Percentiles rank a stretch among this genome's conserved stretches.
Conservation (phyloP, 2,113 vertebrate genomes). For the Rhynchomys soricoides region DNA sequence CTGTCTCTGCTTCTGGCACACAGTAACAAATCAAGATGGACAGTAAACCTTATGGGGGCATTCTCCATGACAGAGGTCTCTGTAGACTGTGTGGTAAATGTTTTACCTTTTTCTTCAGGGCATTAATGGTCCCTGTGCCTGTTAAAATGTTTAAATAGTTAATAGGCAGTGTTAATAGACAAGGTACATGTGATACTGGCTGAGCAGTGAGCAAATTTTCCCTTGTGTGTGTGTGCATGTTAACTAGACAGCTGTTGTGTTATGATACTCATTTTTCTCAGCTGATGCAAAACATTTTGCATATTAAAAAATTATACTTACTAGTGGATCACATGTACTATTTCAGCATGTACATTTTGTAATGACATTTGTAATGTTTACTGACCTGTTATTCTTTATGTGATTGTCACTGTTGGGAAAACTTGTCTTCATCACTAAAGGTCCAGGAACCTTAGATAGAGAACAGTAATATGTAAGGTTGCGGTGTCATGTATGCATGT, state of each 20-base stretch:
- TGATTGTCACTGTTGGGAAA: neutral
- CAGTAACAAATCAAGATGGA: neutral
- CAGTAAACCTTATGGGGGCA: neutral
- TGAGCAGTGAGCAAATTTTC: neutral
- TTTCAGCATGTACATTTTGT: neutral
- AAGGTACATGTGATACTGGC: neutral
- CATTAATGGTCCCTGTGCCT: neutral
- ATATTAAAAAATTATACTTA: neutral
- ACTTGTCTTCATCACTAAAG: conserved; percentile 14
- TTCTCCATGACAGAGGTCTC: neutral
- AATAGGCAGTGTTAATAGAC: neutral
- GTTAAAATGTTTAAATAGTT: conserved; percentile 34
- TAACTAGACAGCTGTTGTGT: neutral
- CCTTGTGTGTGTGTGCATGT: neutral
- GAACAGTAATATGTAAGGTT: neutral
- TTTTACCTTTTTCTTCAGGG: neutral
- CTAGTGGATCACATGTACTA: neutral
- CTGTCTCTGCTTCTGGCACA: neutral
- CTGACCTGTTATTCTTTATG: neutral
- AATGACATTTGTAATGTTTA: neutral
- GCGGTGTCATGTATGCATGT: neutral
- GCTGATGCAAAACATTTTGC: neutral
- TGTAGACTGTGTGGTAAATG: neutral
- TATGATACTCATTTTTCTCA: neutral
- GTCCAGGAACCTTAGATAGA: neutral